Base-by-base conservation (phyloP, 1,140 invertebrate species). In the Brachionus paranguensis region DNA sequence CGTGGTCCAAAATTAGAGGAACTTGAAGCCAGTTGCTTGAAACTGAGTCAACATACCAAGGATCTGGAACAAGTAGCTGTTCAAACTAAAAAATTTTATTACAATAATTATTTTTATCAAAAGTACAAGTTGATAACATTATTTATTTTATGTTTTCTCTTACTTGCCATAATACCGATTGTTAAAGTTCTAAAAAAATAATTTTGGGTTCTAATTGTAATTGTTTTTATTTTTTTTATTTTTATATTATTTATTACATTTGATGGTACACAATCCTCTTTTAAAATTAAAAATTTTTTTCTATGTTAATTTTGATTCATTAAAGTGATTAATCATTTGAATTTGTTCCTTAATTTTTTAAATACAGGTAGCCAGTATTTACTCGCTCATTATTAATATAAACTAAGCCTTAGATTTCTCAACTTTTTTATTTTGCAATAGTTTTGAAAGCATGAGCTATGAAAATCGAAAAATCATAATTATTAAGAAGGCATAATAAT, bases 1-100 rank as follows among this genome's bases (percentile, higher is more conserved):
- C 72, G 72, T 50, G 72, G 72, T 12, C 72, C 72, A 11, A 76
- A 50, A 50, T 50, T 76, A 12, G 72, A 76, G 12, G 72, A 76
- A 2, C 27, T 76, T 11, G 72, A 76, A 29, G 43, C 45, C 50
- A 76, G 72, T 27, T 76, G 72, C 17, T 14, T 76, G 43, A 76
- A 76, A 47, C 20, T 76, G 0, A 76, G 27, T n/a, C 43, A 76
- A n/a, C 45, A 76, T n/a, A 76, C 72, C 8, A 76, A 76, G 50
- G 72, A 76, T 27, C 27, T 76, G 72, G 72, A 76, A 27, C 43
- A 50, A 27, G 17, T 76, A 7, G 45, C 43, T 53, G 20, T 20
- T 11, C n/a, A 76, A 50, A 76, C 72, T 3, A 76, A 76, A 50
- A 76, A 76, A 50, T 7, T 20, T 2, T 76, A 37, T 27, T 20